phyloP scores from a whole-genome alignment of 2,113 vertebrate species.

The Megalops atlanticus region DNA sequence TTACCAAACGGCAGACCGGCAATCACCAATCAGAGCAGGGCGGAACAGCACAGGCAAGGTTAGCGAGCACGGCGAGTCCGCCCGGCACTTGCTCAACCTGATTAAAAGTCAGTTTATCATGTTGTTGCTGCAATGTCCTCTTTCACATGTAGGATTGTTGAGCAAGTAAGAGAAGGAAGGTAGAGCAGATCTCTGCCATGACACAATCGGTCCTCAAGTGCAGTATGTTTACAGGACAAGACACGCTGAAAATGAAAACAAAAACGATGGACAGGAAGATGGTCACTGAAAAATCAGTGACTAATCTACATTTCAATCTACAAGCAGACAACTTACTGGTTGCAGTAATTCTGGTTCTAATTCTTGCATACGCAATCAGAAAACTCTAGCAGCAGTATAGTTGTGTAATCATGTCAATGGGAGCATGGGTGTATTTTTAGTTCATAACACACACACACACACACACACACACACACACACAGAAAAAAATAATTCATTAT shows the following conservation, averaged over 20 bases:
- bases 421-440: background rate
- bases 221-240: background rate
- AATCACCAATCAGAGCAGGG: background rate
- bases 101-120: background rate
- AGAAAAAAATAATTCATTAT: background rate
- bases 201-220: background rate
- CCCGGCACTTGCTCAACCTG: background rate
- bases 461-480: too few species aligned
- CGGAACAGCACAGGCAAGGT: constrained; percentile 8
- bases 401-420: background rate
- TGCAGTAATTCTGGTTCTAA: background rate
- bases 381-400: background rate
- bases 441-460: too few species aligned
- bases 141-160: background rate
- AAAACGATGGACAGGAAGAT: background rate
- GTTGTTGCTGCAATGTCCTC: background rate
- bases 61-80: background rate
- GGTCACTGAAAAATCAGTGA: background rate
- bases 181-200: background rate
- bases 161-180: background rate
- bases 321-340: background rate
- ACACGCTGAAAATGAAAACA: background rate
- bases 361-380: constrained; percentile 12
- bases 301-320: background rate
- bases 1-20: constrained; percentile 38